phyloP scores from a whole-genome alignment of 1,140 invertebrate genomes.

The Medauroidea extradentata region DNA sequence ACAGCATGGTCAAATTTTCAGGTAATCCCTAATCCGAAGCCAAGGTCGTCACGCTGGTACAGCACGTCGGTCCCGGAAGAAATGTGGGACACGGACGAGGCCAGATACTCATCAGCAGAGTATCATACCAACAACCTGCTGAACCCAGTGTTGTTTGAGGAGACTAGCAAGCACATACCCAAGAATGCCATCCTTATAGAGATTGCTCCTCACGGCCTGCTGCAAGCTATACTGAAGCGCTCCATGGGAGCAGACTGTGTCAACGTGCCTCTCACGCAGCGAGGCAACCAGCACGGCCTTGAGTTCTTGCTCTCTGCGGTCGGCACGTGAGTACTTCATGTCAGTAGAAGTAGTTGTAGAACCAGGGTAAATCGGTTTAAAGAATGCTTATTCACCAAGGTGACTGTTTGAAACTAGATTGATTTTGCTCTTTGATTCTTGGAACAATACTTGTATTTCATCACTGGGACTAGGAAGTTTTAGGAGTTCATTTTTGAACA shows the following conservation, averaged over 20 bases:
- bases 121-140: conserved; percentile 33
- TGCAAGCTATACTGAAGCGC: conserved; percentile 56
- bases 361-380: no score
- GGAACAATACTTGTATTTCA: no score
- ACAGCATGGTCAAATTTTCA: conserved; percentile 20
- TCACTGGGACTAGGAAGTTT: no score
- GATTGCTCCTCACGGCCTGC: conserved; percentile 55
- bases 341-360: no score
- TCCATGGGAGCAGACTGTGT: conserved; percentile 45
- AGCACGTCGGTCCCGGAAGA: conserved; percentile 53
- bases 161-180: conserved; percentile 70
- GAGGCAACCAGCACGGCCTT: conserved; percentile 42
- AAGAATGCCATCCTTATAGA: conserved; percentile 71
- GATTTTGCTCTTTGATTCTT: no score
- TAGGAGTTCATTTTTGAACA: no score
- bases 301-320: conserved; percentile 46
- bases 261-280: conserved; percentile 56
- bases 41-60: conserved; percentile 52
- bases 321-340: conserved; percentile 55
- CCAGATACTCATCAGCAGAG: conserved; percentile 47
- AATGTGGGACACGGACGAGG: conserved; percentile 44
- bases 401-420: no score
- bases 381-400: no score
- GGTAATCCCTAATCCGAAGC: conserved; percentile 49
- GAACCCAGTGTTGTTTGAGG: conserved; percentile 79